Evolutionary conservation across 2,888 invertebrate species (phyloP).

Genomic region (Himalopsyche japonica): DNA sequence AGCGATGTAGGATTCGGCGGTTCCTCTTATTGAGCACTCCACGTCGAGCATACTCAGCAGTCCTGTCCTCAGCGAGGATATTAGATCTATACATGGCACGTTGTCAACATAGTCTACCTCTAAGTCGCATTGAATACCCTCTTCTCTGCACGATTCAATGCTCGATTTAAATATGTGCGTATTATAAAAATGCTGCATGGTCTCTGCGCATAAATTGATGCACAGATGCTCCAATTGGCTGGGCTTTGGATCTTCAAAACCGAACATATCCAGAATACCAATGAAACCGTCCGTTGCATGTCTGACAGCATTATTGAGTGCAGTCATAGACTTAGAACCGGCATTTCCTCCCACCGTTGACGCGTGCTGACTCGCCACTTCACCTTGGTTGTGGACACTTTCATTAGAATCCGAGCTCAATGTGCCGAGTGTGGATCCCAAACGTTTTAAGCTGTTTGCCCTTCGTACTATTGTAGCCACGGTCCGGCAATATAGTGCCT

Average conservation of each 20-base stretch:
- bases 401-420: slow-evolving; percentile 91
- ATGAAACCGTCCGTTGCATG: slow-evolving; percentile 95
- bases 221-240: slow-evolving; percentile 91
- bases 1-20: slow-evolving; percentile 78
- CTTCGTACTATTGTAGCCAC: slow-evolving; percentile 91
- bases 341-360: slow-evolving; percentile 79
- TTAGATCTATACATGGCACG: slow-evolving; percentile 93
- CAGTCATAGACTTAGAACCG: slow-evolving; percentile 89
- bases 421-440: slow-evolving; percentile 82
- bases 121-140: slow-evolving; percentile 86
- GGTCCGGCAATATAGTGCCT: slow-evolving; percentile 91
- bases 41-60: slow-evolving; percentile 90
- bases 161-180: slow-evolving; percentile 95
- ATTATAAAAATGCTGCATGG: slow-evolving; percentile 97
- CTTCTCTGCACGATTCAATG: slow-evolving; percentile 91
- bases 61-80: slow-evolving; percentile 90
- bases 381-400: slow-evolving; percentile 85
- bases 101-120: slow-evolving; percentile 94
- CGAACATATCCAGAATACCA: slow-evolving; percentile 95
- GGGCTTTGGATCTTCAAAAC: slow-evolving; percentile 90
- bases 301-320: slow-evolving; percentile 86
- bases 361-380: slow-evolving; percentile 82
- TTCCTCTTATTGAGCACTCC: slow-evolving; percentile 83
- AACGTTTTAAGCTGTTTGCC: slow-evolving; percentile 86
- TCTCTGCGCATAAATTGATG: slow-evolving; percentile 94